Percentiles rank a stretch among this genome's conserved stretches.
Conservation (phyloP, 1,140 invertebrate species). For the Panulirus ornatus region DNA sequence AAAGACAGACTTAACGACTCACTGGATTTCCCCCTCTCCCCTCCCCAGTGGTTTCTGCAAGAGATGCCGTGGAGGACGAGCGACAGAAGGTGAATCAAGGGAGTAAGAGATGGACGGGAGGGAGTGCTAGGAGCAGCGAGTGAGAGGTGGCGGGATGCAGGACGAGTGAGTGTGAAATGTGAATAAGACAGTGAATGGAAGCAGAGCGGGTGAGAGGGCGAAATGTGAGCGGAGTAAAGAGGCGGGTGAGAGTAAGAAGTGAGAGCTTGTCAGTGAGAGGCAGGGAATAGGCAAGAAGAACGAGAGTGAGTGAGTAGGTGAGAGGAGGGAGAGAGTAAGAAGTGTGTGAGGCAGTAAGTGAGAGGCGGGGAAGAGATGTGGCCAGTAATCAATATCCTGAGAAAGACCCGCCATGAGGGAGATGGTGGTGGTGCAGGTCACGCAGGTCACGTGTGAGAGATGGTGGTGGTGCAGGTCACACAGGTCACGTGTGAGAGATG, state of each 20-base stretch:
- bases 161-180: neutral
- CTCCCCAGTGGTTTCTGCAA: no score
- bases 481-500: no score
- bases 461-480: neutral
- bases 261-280: neutral
- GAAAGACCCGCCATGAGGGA: neutral
- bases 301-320: conserved; percentile 11
- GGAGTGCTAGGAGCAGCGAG: no score
- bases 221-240: no score
- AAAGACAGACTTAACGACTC: no score
- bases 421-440: neutral
- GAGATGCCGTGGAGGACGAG: no score
- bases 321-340: neutral
- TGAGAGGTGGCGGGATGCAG: neutral
- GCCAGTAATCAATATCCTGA: neutral
- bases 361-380: neutral
- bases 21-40: no score
- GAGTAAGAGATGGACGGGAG: no score
- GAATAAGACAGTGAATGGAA: neutral
- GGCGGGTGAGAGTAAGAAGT: neutral
- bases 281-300: neutral
- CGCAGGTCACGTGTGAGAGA: no score
- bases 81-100: no score
- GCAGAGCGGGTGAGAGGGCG: neutral
- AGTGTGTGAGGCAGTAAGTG: neutral